Evolutionary conservation across 2,113 vertebrate species (phyloP).

Genomic region (Callithrix jacchus): DNA sequence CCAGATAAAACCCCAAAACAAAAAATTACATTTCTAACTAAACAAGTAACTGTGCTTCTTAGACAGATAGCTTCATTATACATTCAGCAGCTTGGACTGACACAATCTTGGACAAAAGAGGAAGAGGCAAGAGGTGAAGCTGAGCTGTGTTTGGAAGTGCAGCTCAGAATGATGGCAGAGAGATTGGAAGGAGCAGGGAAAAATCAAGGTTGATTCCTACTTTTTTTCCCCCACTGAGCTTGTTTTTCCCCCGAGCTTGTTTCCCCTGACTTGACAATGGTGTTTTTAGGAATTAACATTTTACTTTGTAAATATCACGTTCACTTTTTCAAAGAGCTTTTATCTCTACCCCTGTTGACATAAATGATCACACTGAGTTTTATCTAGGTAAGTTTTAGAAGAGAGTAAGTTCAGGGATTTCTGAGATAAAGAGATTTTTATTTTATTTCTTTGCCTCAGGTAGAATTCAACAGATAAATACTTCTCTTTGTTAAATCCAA

Average conservation of each 20-base stretch:
- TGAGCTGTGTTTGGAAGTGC: neutral
- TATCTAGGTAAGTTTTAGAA: neutral
- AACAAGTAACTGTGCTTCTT: neutral
- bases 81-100: neutral
- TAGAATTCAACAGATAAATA: neutral
- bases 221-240: neutral
- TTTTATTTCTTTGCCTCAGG: neutral
- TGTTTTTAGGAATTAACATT: neutral
- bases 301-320: neutral
- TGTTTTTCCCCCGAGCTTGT: neutral
- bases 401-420: slow-evolving; percentile 1
- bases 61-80: neutral
- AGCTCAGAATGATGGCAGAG: neutral
- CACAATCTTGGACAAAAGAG: neutral
- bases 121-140: neutral
- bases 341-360: neutral
- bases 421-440: neutral
- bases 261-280: neutral
- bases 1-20: neutral
- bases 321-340: neutral
- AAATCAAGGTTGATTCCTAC: neutral
- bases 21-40: slow-evolving; percentile 29
- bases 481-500: neutral
- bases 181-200: neutral
- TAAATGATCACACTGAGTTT: neutral